These are phyloP conservation scores for Narcine bancroftii DNA, from an alignment of 2,113 vertebrate genomes.

Conservation along the genomic window DNA sequence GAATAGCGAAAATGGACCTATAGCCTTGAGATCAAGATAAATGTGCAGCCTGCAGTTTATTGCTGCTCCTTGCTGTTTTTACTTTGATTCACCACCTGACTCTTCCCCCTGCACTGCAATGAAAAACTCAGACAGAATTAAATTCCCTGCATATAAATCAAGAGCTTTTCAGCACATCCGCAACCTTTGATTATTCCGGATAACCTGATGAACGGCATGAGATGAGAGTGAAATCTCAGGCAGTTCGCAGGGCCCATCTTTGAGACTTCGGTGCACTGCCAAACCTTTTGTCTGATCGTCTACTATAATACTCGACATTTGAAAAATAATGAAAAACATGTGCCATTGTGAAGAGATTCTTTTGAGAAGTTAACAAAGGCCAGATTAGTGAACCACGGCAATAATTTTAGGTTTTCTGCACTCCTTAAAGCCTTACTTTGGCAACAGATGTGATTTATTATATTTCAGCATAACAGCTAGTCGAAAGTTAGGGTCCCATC, in stretches of 20 bases:
- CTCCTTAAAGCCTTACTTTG: neutral
- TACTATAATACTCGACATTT: neutral
- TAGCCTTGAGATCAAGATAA: neutral
- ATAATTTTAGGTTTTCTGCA: conserved; percentile 1
- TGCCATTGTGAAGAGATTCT: neutral
- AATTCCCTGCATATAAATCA: conserved; percentile 15
- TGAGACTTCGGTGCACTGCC: neutral
- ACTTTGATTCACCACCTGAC: neutral
- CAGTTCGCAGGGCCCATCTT: neutral
- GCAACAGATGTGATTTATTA: conserved; percentile 33
- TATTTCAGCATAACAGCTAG: conserved; percentile 5
- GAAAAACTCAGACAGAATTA: conserved; percentile 15
- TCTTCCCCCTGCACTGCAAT: neutral
- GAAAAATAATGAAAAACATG: conserved; percentile 28
- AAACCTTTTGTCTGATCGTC: neutral
- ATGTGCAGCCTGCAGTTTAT: neutral
- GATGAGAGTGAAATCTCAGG: neutral
- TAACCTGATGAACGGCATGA: neutral
- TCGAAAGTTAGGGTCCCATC: neutral
- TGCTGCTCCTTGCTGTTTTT: neutral
- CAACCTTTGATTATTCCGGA: neutral
- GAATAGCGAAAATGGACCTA: neutral
- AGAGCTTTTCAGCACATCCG: neutral
- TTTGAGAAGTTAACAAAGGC: conserved; percentile 23
- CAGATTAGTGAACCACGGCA: neutral